Conservation (phyloP, 2,888 invertebrate species). For the Iselma pallidipennis region DNA sequence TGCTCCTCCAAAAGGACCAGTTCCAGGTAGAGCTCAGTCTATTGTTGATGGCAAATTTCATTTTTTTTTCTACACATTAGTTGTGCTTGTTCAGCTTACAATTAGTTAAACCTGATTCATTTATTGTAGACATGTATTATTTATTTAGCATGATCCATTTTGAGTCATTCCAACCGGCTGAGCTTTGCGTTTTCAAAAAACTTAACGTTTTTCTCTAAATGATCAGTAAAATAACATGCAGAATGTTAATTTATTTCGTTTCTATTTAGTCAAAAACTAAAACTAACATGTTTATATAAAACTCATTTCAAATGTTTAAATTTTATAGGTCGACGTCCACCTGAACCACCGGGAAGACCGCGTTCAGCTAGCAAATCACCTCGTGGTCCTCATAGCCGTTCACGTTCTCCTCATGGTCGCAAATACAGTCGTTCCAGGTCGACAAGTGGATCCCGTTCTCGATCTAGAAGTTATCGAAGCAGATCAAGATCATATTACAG, state of each 20-base stretch:
- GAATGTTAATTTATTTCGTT: too few species aligned
- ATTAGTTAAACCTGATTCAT: background rate
- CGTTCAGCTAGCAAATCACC: slow-evolving; percentile 63
- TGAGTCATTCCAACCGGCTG: slow-evolving; percentile 11
- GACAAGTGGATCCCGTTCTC: slow-evolving; percentile 58
- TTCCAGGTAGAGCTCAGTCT: slow-evolving; percentile 33
- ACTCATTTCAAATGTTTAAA: background rate
- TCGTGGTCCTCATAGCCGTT: slow-evolving; percentile 65
- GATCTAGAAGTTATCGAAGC: slow-evolving; percentile 53
- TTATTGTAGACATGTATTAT: slow-evolving; percentile 12
- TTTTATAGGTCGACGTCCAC: slow-evolving; percentile 49
- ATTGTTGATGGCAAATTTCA: background rate
- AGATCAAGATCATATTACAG: slow-evolving; percentile 68
- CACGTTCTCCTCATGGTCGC: slow-evolving; percentile 61
- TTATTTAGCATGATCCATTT: slow-evolving; percentile 15
- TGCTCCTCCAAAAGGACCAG: slow-evolving; percentile 46
- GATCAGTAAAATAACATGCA: background rate
- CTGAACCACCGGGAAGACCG: slow-evolving; percentile 56
- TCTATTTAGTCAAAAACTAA: too few species aligned
- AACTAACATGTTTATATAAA: too few species aligned
- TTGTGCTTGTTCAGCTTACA: background rate
- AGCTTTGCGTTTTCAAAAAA: slow-evolving; percentile 13
- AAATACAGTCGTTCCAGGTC: slow-evolving; percentile 53
- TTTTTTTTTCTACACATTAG: slow-evolving; percentile 2
- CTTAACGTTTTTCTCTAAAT: background rate